phyloP scores from a whole-genome alignment of 2,797 vertebrate genomes.

The Typhlichthys subterraneus region DNA sequence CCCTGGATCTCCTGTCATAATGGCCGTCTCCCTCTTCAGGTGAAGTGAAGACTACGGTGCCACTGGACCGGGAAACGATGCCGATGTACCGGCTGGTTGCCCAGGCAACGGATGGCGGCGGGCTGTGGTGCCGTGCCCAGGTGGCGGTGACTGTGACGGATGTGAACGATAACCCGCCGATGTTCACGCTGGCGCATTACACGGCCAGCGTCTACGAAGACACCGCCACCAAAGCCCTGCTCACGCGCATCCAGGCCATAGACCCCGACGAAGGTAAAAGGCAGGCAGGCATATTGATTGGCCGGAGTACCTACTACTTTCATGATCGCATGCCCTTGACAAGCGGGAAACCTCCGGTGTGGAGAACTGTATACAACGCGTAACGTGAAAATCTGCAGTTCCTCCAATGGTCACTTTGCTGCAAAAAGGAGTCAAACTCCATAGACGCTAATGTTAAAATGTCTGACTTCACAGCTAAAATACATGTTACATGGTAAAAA shows the following conservation, averaged over 20 bases:
- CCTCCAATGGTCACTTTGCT: no score
- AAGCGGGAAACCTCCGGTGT: no score
- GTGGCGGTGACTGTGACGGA: conserved; percentile 86
- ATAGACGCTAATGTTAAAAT: no score
- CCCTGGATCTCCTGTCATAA: not conserved
- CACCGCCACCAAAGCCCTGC: conserved; percentile 88
- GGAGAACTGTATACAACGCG: no score
- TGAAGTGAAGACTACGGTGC: conserved; percentile 85
- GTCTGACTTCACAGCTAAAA: no score
- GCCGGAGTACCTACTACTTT: no score
- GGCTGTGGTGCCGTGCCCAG: conserved; percentile 85
- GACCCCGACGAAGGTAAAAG: conserved; percentile 89
- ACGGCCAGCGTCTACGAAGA: conserved; percentile 89
- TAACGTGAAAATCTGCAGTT: no score
- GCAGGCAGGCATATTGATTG: not conserved
- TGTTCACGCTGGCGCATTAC: conserved; percentile 86
- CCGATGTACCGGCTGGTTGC: conserved; percentile 84
- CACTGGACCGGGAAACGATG: conserved; percentile 86
- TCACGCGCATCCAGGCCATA: conserved; percentile 91
- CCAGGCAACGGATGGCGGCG: conserved; percentile 89
- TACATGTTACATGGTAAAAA: no score
- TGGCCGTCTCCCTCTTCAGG: conserved; percentile 70
- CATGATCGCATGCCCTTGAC: no score
- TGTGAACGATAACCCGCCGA: conserved; percentile 94
- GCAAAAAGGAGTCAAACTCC: no score